Base-by-base conservation (phyloP, 2,888 invertebrate species). In the Adineta ricciae region DNA sequence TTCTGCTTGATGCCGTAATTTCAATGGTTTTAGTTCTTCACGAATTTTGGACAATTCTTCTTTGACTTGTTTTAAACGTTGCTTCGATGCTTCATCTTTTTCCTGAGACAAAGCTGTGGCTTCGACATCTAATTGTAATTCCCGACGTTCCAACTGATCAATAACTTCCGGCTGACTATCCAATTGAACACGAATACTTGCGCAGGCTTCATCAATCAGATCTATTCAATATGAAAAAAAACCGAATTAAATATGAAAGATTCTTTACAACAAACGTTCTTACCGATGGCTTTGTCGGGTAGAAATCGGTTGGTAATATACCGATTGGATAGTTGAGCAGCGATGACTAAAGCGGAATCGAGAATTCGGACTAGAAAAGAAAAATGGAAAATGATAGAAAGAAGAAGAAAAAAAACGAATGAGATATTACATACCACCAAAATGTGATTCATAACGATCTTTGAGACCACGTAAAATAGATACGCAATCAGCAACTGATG, bases 241-340 rank as follows among this genome's bases (percentile, higher is more conserved):
- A n/a, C n/a, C n/a, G n/a, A n/a, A n/a, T n/a, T n/a, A n/a, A n/a
- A n/a, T n/a, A n/a, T n/a, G n/a, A n/a, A n/a, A n/a, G n/a, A n/a
- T n/a, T n/a, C n/a, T n/a, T n/a, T n/a, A n/a, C n/a, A n/a, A n/a
- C n/a, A n/a, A n/a, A n/a, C n/a, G n/a, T n/a, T n/a, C n/a, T n/a
- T n/a, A 46, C 11, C 46, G 52, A 88, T 88, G 1, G 88, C 88
- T 84, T 88, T 89, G 84, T 88, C 88, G 0, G 88, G 88, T 52
- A 88, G 72, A 8, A 49, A 54, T 4, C 88, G 86, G 84, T 88
- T 87, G 19, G 84, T 83, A n/a, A 88, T 88, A 84, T 89, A 88
- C 7, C 87, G 83, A 21, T 84, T n/a, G 2, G 87, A 86, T 4
- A 89, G 83, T 24, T 84, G 41, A 14, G 83, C 88, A 5, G 87